Conservation (phyloP, 2,797 vertebrate species). For the Caiman crocodilus region DNA sequence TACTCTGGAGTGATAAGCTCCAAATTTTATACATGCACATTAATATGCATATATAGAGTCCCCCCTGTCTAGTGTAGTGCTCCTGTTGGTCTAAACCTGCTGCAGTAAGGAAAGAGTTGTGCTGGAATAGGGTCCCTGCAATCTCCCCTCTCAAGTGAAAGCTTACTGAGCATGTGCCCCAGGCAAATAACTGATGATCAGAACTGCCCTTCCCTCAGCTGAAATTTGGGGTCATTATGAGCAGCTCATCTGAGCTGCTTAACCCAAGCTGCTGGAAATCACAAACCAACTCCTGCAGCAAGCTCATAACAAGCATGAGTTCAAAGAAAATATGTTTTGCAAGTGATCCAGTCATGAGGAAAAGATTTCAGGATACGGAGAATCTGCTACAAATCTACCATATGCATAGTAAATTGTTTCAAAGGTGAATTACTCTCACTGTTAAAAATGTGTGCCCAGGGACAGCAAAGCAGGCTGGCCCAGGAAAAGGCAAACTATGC, state of each 20-base stretch:
- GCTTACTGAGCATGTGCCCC: not conserved
- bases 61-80: too few relatives aligned
- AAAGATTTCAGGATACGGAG: not conserved
- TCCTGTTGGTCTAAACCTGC: not conserved
- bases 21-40: too few relatives aligned
- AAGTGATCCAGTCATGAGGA: not conserved
- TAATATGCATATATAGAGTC: too few relatives aligned
- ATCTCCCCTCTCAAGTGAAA: not conserved
- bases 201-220: not conserved
- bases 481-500: not conserved
- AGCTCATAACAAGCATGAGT: not conserved
- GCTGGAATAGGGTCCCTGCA: not conserved
- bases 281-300: fast-evolving
- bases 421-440: not conserved
- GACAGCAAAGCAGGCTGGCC: not conserved
- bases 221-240: not conserved
- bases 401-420: not conserved
- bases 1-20: not conserved
- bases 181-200: not conserved
- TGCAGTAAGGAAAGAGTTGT: not conserved
- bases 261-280: not conserved
- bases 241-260: not conserved
- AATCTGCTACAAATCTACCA: not conserved
- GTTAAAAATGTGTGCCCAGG: not conserved
- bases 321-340: not conserved